These are phyloP conservation scores for Platygyra sinensis DNA, from an alignment of 64 coral and sea anemone genomes.

Conservation along the genomic window DNA sequence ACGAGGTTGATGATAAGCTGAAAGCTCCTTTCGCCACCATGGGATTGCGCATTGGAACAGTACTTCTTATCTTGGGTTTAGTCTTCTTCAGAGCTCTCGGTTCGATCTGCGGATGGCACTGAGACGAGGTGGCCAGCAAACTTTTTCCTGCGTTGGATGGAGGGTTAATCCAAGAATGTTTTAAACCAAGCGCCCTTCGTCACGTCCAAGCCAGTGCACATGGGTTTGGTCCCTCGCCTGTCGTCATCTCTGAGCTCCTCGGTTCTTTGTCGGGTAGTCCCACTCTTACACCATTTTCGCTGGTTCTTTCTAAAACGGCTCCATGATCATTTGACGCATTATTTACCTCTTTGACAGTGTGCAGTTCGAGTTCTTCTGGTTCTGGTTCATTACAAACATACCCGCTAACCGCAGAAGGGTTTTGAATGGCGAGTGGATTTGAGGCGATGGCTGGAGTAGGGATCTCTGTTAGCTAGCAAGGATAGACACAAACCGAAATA, in stretches of 20 bases:
- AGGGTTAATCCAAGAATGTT: neutral
- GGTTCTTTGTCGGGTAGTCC: neutral
- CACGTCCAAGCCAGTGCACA: neutral
- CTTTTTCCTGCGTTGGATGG: too few relatives aligned
- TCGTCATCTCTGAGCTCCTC: neutral
- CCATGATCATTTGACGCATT: neutral
- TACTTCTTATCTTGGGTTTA: too few relatives aligned
- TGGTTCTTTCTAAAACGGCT: neutral
- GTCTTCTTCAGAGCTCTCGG: too few relatives aligned
- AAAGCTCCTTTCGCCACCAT: too few relatives aligned
- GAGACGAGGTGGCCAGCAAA: too few relatives aligned
- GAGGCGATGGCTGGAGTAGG: neutral
- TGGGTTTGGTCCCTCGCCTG: neutral
- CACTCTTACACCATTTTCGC: neutral
- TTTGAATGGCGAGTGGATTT: neutral
- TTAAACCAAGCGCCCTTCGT: neutral
- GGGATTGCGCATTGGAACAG: too few relatives aligned
- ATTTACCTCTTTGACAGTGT: neutral
- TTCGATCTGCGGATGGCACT: too few relatives aligned
- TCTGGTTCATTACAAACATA: neutral
- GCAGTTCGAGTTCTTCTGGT: neutral
- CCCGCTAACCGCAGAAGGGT: neutral
- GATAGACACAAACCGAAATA: neutral
- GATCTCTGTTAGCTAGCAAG: conserved; percentile 15
- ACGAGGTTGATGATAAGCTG: too few relatives aligned